Percentiles rank a stretch among this genome's conserved stretches.
These are phyloP conservation scores for Bagarius yarrelli DNA, from an alignment of 2,113 vertebrate genomes.

Conservation along the genomic window DNA sequence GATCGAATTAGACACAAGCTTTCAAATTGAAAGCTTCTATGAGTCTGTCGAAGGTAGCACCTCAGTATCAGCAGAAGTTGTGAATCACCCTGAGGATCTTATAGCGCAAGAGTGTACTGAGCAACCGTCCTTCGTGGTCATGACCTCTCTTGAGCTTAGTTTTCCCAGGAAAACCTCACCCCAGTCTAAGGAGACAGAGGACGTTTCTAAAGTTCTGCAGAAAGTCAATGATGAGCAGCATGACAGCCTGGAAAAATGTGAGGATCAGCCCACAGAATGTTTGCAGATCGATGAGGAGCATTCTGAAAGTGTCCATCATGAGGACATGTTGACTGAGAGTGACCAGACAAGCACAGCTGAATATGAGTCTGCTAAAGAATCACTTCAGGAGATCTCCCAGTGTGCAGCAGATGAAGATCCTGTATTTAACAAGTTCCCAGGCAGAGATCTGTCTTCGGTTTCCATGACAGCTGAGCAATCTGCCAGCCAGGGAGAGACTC, in stretches of 20 bases:
- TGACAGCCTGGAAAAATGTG: slow-evolving; percentile 1
- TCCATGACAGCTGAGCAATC: slow-evolving; percentile 24
- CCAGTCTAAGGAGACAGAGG: slow-evolving; percentile 16
- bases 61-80: background rate
- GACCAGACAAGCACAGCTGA: background rate
- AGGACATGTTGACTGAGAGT: slow-evolving; percentile 1
- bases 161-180: slow-evolving; percentile 9
- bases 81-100: slow-evolving; percentile 23
- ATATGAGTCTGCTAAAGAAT: slow-evolving; percentile 63
- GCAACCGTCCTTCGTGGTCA: slow-evolving; percentile 14
- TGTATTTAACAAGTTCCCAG: background rate
- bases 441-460: slow-evolving; percentile 38
- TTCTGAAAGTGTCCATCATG: background rate
- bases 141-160: slow-evolving; percentile 26
- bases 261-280: slow-evolving; percentile 14
- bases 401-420: slow-evolving; percentile 2
- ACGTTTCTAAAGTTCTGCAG: background rate
- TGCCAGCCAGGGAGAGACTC: slow-evolving; percentile 43
- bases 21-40: slow-evolving; percentile 15
- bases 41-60: background rate
- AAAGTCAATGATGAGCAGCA: background rate
- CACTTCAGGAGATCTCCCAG: background rate
- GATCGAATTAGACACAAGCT: background rate
- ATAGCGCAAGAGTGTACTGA: background rate
- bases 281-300: slow-evolving; percentile 9